phyloP scores from a whole-genome alignment of 2,888 invertebrate genomes.

The Cylloceria caligata region DNA sequence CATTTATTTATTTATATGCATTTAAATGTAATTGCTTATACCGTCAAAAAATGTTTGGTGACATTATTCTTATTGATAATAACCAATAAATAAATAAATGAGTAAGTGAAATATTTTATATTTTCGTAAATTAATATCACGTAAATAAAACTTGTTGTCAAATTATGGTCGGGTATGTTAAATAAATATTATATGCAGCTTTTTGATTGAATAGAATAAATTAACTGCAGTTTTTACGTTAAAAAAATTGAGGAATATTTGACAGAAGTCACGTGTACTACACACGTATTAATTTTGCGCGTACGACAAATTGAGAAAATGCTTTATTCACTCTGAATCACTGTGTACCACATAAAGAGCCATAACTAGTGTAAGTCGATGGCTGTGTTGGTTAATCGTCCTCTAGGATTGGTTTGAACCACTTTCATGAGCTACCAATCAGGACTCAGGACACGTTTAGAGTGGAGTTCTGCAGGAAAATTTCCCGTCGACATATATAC shows the following conservation, averaged over 20 bases:
- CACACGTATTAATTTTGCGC: not conserved
- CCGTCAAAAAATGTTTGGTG: too few relatives aligned
- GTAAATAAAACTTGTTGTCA: too few relatives aligned
- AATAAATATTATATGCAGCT: slow-evolving; percentile 3
- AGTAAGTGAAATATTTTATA: too few relatives aligned
- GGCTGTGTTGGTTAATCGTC: slow-evolving; percentile 55
- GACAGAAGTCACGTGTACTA: not conserved
- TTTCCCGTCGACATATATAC: not conserved
- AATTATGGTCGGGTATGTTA: too few relatives aligned
- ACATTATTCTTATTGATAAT: too few relatives aligned
- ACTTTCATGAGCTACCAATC: slow-evolving; percentile 50
- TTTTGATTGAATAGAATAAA: not conserved
- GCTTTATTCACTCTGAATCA: slow-evolving; percentile 40
- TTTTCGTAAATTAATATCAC: too few relatives aligned
- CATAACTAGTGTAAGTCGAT: slow-evolving; percentile 20
- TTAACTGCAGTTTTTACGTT: too few relatives aligned
- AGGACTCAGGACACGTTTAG: slow-evolving; percentile 56
- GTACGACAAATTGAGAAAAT: slow-evolving; percentile 11
- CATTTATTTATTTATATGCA: too few relatives aligned
- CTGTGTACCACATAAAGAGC: slow-evolving; percentile 6
- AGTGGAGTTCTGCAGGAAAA: not conserved
- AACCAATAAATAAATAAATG: too few relatives aligned
- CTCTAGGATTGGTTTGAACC: slow-evolving; percentile 63
- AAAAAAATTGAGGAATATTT: not conserved
- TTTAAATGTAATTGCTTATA: not conserved